Percentiles rank a stretch among this genome's conserved stretches.
phyloP scores from a whole-genome alignment of 2,113 vertebrate species.

The Felis catus region F.catus_Fca126_mat1.0 CM031419.1:128744001-128744500 shows the following conservation, averaged over 20 bases:
- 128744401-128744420: neutral
- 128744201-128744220: constrained; percentile 61
- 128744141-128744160: constrained; percentile 57
- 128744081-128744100: constrained; percentile 74
- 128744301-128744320: constrained; percentile 42
- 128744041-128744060: constrained; percentile 70
- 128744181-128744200: constrained; percentile 65
- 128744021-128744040: constrained; percentile 52
- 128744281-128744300: constrained; percentile 45
- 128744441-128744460: neutral
- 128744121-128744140: constrained; percentile 73
- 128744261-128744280: constrained; percentile 62
- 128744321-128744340: neutral
- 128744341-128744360: constrained; percentile 55
- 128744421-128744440: neutral
- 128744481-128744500: neutral
- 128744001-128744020: constrained; percentile 62
- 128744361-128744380: neutral
- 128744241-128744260: constrained; percentile 51
- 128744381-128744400: neutral
- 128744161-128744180: constrained; percentile 16
- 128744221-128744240: constrained; percentile 73
- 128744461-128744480: neutral
- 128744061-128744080: constrained; percentile 72
- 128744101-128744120: constrained; percentile 73